Percentiles rank a stretch among this genome's conserved stretches.
Evolutionary conservation across 2,113 vertebrate genomes (phyloP).

Genomic region (Oxyruncus cristatus): DNA sequence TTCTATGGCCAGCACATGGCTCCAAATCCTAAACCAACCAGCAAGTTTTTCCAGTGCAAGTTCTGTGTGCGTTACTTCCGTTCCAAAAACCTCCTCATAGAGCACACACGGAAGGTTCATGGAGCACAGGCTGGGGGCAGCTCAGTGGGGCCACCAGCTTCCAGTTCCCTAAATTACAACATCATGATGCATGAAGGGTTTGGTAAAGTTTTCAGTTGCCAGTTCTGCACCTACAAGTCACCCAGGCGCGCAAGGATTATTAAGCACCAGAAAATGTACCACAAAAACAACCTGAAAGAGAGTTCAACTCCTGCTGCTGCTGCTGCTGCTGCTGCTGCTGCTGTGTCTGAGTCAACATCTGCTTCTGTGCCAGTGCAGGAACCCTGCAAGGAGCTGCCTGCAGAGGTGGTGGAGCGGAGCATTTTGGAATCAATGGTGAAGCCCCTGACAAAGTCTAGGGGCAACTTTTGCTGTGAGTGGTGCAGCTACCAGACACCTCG

Average conservation of each 20-base stretch:
- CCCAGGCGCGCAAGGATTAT: slow-evolving; percentile 89
- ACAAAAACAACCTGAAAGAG: slow-evolving; percentile 81
- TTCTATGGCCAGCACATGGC: slow-evolving; percentile 82
- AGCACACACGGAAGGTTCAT: slow-evolving; percentile 94
- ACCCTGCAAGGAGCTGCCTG: slow-evolving; percentile 79
- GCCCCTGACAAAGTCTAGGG: slow-evolving; percentile 81
- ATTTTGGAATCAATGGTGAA: slow-evolving; percentile 90
- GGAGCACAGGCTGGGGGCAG: slow-evolving; percentile 79
- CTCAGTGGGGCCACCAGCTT: slow-evolving; percentile 61
- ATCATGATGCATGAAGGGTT: slow-evolving; percentile 85
- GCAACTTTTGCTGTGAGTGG: slow-evolving; percentile 95
- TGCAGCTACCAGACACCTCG: slow-evolving; percentile 93
- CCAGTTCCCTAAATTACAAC: slow-evolving; percentile 83
- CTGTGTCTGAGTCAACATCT: slow-evolving; percentile 72
- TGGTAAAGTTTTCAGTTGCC: slow-evolving; percentile 93
- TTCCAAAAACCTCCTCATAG: slow-evolving; percentile 93
- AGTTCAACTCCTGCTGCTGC: slow-evolving; percentile 67
- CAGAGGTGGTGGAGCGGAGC: slow-evolving; percentile 82
- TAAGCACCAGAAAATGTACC: slow-evolving; percentile 96
- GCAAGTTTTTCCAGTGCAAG: slow-evolving; percentile 96
- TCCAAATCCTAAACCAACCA: slow-evolving; percentile 79
- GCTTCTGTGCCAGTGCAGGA: slow-evolving; percentile 76
- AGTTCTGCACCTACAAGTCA: slow-evolving; percentile 96
- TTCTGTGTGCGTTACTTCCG: slow-evolving; percentile 98
- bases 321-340: slow-evolving; percentile 20